Conservation (phyloP, 2,888 invertebrate genomes). For the Tricholauxania praeusta region DNA sequence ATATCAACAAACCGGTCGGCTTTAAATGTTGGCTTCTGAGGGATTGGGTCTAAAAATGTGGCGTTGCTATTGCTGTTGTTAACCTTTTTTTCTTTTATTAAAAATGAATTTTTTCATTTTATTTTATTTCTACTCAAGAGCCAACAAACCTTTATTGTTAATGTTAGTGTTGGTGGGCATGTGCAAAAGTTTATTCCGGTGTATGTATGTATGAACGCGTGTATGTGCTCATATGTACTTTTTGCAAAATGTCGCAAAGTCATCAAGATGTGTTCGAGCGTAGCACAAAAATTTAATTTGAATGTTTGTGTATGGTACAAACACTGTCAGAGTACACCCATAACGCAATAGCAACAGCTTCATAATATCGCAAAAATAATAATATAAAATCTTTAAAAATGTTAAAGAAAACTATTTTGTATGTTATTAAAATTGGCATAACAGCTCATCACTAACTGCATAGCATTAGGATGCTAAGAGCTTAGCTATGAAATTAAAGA, state of each 20-base stretch:
- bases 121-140: background rate
- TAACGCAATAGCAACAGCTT: slow-evolving; percentile 48
- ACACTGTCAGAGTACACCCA: slow-evolving; percentile 22
- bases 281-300: slow-evolving; percentile 40
- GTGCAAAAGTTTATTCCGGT: background rate
- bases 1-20: no score
- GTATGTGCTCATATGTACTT: background rate
- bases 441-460: no score
- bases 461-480: no score
- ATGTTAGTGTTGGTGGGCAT: background rate
- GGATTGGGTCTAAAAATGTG: background rate
- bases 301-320: slow-evolving; percentile 30
- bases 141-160: slow-evolving; percentile 8
- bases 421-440: no score
- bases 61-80: background rate
- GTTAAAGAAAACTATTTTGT: no score
- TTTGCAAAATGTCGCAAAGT: slow-evolving; percentile 31
- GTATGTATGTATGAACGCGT: slow-evolving; percentile 46
- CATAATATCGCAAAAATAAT: slow-evolving; percentile 9
- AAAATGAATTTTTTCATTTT: slow-evolving; percentile 1
- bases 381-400: no score
- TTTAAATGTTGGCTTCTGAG: no score
- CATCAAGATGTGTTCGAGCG: slow-evolving; percentile 24
- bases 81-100: background rate
- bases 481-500: no score